phyloP scores from a whole-genome alignment of 2,797 vertebrate genomes.

The Syndactyla subalaris region DNA sequence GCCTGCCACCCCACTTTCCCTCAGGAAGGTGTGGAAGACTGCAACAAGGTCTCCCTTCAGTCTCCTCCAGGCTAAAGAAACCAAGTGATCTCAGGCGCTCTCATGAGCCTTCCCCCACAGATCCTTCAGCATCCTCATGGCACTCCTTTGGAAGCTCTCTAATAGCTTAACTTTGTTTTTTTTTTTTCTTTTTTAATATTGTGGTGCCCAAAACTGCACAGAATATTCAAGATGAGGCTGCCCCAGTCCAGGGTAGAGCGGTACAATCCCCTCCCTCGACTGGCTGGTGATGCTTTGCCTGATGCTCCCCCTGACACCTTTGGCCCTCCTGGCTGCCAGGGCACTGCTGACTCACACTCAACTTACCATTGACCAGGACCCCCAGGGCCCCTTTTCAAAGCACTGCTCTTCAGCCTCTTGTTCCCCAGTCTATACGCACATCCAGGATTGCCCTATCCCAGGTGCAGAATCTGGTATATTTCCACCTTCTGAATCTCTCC shows the following conservation, averaged over 20 bases:
- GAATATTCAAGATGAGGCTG: rapidly evolving
- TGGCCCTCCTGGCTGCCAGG: background rate
- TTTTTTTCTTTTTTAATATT: no score
- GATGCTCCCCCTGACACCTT: rapidly evolving
- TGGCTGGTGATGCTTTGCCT: rapidly evolving
- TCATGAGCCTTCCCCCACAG: background rate
- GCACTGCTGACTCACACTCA: background rate
- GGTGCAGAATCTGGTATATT: background rate
- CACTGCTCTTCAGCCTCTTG: background rate
- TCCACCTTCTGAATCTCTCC: background rate
- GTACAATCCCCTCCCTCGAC: background rate
- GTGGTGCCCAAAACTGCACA: rapidly evolving
- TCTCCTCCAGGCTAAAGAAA: background rate
- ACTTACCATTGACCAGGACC: rapidly evolving
- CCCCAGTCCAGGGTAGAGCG: rapidly evolving
- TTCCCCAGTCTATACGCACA: background rate
- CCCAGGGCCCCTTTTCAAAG: rapidly evolving
- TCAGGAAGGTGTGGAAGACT: background rate
- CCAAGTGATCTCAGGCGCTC: background rate
- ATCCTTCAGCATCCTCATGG: background rate
- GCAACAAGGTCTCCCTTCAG: background rate
- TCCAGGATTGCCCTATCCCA: rapidly evolving
- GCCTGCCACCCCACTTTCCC: background rate
- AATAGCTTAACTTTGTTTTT: background rate
- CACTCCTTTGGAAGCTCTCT: background rate